Percentiles rank a stretch among this genome's conserved stretches.
Evolutionary conservation across 1,140 invertebrate genomes (phyloP).

Genomic region (Procambarus clarkii): DNA sequence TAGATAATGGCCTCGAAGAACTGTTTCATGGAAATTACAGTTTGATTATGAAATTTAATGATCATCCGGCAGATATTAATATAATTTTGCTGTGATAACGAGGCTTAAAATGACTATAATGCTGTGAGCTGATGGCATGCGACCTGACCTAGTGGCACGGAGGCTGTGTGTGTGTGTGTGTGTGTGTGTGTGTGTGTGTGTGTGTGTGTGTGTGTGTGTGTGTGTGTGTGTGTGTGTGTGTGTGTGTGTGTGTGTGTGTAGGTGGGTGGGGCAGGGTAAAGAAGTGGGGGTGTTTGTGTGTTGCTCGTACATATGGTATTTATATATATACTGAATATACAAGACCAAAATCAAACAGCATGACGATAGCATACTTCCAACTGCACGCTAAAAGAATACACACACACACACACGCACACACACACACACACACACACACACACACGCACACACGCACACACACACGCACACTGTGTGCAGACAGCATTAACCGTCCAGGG

Average conservation of each 20-base stretch:
- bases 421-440: too few relatives aligned
- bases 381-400: too few relatives aligned
- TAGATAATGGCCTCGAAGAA: background rate
- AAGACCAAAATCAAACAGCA: too few relatives aligned
- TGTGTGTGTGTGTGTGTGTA: background rate
- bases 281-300: too few relatives aligned
- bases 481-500: too few relatives aligned
- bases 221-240: background rate
- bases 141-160: background rate
- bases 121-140: too few relatives aligned
- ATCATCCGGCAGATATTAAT: background rate
- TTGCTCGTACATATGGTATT: background rate
- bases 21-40: background rate
- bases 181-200: constrained; percentile 1
- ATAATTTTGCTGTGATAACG: background rate
- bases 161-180: background rate
- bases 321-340: background rate
- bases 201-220: background rate
- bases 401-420: too few relatives aligned
- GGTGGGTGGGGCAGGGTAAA: background rate
- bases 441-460: too few relatives aligned
- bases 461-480: too few relatives aligned
- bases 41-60: background rate
- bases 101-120: background rate
- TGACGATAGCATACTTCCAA: too few relatives aligned